Evolutionary conservation across 2,113 vertebrate species (phyloP).

Genomic region (Campylomormyrus tamandua): DNA sequence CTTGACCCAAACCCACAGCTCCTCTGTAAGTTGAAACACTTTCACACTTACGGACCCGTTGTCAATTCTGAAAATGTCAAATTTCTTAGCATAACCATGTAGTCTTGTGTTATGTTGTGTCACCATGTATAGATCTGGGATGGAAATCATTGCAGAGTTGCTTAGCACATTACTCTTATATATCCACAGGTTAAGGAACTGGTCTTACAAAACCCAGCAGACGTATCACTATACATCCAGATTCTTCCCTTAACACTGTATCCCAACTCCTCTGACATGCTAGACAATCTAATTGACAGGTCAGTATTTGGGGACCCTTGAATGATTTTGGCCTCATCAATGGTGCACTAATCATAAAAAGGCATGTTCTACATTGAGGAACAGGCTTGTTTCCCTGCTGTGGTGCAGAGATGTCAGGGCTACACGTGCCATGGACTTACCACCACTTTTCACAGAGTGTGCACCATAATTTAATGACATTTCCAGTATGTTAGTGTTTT

Average conservation of each 20-base stretch:
- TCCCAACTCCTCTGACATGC: slow-evolving; percentile 75
- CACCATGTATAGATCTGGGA: not conserved
- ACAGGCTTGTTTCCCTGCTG: not conserved
- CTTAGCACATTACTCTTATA: not conserved
- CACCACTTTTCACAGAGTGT: not conserved
- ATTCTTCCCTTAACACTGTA: slow-evolving; percentile 84
- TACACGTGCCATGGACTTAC: not conserved
- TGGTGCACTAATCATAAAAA: not conserved
- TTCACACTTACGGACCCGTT: not conserved
- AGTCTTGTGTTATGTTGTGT: not conserved
- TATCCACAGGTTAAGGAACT: slow-evolving; percentile 80
- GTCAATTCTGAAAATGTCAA: not conserved
- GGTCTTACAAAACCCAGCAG: slow-evolving; percentile 84
- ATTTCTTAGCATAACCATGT: not conserved
- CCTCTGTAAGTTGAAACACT: slow-evolving; percentile 75
- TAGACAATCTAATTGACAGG: slow-evolving; percentile 78
- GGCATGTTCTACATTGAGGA: not conserved
- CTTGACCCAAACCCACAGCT: slow-evolving; percentile 87
- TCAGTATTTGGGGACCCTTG: slow-evolving; percentile 40
- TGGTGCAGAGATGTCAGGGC: not conserved
- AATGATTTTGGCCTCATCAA: not conserved
- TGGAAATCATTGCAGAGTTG: not conserved
- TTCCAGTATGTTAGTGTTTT: not conserved
- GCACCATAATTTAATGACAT: not conserved
- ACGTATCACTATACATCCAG: slow-evolving; percentile 80